A percentile compares a stretch with the other conserved stretches of the same genome.
These are phyloP conservation scores for Thymallus thymallus DNA, from an alignment of 2,113 vertebrate genomes.

Conservation along the genomic window DNA sequence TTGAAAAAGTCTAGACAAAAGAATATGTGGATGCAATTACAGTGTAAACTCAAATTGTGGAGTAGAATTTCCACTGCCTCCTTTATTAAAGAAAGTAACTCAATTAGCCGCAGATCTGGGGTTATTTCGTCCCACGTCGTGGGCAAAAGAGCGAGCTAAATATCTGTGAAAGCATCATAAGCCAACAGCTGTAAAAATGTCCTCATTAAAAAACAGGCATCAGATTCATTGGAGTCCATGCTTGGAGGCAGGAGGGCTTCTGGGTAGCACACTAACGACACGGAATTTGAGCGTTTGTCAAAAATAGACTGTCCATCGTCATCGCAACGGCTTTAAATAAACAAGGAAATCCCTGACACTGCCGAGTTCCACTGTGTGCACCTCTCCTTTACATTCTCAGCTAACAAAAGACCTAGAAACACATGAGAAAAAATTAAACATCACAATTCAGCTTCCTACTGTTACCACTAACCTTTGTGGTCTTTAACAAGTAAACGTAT, in stretches of 20 bases:
- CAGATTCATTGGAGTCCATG: constrained; percentile 51
- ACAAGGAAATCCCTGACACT: constrained; percentile 56
- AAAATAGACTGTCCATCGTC: constrained; percentile 57
- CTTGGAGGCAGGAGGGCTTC: constrained; percentile 61
- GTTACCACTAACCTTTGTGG: constrained; percentile 78
- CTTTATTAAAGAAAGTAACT: constrained; percentile 65
- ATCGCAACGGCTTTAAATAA: constrained; percentile 46
- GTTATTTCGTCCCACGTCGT: constrained; percentile 51
- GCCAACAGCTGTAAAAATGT: constrained; percentile 73
- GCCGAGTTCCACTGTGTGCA: constrained; percentile 1
- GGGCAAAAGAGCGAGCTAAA: constrained; percentile 57
- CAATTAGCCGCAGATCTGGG: constrained; percentile 57
- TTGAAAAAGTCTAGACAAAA: constrained; percentile 57
- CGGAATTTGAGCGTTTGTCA: constrained; percentile 57
- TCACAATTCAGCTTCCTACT: constrained; percentile 69
- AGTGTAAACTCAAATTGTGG: constrained; percentile 35
- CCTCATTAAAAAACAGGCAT: constrained; percentile 73
- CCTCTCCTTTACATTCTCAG: constrained; percentile 34
- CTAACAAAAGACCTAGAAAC: constrained; percentile 21
- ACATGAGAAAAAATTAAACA: constrained; percentile 51
- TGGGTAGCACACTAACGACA: constrained; percentile 64
- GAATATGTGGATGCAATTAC: constrained; percentile 53
- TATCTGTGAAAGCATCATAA: constrained; percentile 64
- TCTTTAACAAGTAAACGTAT: constrained; percentile 78
- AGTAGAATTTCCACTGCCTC: constrained; percentile 57